A percentile compares a stretch with the other conserved stretches of the same genome.
These are phyloP conservation scores for Crotalus viridis DNA, from an alignment of 2,113 vertebrate genomes.

Conservation along the genomic window DNA sequence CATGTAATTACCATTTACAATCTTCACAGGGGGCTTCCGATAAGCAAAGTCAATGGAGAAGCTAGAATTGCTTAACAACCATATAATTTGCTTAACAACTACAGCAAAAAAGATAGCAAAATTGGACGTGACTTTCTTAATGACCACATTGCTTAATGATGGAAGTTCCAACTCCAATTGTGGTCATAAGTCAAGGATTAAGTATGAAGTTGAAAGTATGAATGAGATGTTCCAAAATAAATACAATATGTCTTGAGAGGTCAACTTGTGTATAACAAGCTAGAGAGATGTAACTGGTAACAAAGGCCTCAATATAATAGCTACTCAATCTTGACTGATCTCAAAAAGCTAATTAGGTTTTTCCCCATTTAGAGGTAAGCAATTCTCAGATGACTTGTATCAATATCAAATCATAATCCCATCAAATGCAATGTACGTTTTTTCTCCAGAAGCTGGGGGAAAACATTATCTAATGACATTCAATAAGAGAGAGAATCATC, in stretches of 20 bases:
- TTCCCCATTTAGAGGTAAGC: not conserved
- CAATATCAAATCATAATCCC: not conserved
- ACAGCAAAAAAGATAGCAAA: not conserved
- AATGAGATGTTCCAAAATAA: not conserved
- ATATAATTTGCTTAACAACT: not conserved
- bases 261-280: not conserved
- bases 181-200: not conserved
- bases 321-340: not conserved
- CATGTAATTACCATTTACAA: not conserved
- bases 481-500: not conserved
- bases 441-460: not conserved
- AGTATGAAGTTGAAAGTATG: not conserved
- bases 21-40: not conserved
- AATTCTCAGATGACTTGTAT: not conserved
- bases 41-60: not conserved
- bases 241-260: not conserved
- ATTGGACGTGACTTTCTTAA: not conserved
- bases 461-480: not conserved
- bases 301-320: not conserved
- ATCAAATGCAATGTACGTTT: not conserved
- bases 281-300: not conserved
- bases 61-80: not conserved
- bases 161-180: not conserved
- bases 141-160: not conserved
- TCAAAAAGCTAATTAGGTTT: not conserved